Evolutionary conservation across 2,113 vertebrate species (phyloP).

Genomic region (Percopsis transmontana): DNA sequence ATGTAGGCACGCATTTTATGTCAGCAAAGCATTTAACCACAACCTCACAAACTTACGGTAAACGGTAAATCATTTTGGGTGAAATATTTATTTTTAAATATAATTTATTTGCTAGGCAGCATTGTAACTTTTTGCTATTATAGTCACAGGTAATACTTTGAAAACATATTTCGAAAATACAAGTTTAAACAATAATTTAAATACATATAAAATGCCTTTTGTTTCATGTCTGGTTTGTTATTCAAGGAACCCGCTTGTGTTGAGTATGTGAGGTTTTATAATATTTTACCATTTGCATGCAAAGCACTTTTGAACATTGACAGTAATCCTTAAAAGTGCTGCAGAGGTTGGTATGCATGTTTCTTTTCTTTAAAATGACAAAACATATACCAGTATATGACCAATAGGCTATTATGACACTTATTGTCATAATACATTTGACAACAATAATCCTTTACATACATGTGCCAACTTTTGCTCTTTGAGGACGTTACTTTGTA

Average conservation of each 20-base stretch:
- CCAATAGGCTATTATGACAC: too few species aligned
- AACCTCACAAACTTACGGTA: background rate
- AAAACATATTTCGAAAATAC: constrained; percentile 53
- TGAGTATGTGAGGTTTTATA: constrained; percentile 10
- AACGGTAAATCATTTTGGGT: constrained; percentile 27
- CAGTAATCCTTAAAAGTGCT: background rate
- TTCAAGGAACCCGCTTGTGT: constrained; percentile 49
- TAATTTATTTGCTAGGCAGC: constrained; percentile 58
- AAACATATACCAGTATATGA: background rate
- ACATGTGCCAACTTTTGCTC: too few species aligned
- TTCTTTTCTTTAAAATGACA: background rate
- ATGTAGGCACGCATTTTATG: background rate
- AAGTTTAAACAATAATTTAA: constrained; percentile 55
- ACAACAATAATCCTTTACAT: too few species aligned
- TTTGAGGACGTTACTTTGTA: too few species aligned
- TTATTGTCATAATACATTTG: too few species aligned
- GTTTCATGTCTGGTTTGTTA: constrained; percentile 25
- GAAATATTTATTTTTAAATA: constrained; percentile 65
- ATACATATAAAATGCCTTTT: constrained; percentile 31
- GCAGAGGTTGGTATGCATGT: background rate
- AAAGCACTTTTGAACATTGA: constrained; percentile 21
- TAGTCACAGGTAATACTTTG: constrained; percentile 47
- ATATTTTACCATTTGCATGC: constrained; percentile 24
- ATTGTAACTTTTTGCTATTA: constrained; percentile 39
- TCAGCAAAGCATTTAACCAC: background rate